Evolutionary conservation across 2,888 invertebrate species (phyloP).

Genomic region (Augiades crinisus): DNA sequence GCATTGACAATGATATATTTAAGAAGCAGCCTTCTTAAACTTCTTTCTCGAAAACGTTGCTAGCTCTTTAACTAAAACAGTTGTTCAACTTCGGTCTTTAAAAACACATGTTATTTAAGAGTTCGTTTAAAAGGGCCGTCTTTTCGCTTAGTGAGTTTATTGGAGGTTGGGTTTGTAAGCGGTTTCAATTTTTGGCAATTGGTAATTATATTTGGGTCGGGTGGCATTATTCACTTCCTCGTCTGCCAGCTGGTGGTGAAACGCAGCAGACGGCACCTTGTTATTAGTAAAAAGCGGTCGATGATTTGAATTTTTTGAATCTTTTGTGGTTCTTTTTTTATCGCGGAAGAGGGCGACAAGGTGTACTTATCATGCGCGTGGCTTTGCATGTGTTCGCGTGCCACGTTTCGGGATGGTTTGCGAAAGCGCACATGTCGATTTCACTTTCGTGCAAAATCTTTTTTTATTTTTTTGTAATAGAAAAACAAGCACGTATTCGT

Average conservation of each 20-base stretch:
- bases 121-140: conserved; percentile 37
- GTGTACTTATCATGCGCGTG: conserved; percentile 40
- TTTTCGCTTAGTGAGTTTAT: conserved; percentile 29
- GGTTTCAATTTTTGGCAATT: conserved; percentile 62
- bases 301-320: conserved; percentile 57
- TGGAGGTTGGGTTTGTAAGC: conserved; percentile 41
- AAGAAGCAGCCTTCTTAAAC: no score
- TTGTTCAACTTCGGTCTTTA: conserved; percentile 57
- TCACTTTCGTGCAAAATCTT: conserved; percentile 17
- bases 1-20: no score
- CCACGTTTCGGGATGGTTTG: conserved; percentile 44
- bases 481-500: no score
- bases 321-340: conserved; percentile 57
- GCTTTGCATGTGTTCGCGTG: conserved; percentile 41
- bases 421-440: conserved; percentile 28
- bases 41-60: no score
- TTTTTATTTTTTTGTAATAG: no score
- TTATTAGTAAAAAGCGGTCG: conserved; percentile 62
- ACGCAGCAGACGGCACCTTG: conserved; percentile 59
- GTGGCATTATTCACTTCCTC: conserved; percentile 63
- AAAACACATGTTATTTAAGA: conserved; percentile 50
- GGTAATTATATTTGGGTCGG: conserved; percentile 48
- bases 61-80: no score
- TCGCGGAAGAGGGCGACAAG: conserved; percentile 37
- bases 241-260: conserved; percentile 68